Conservation (phyloP, 2,888 invertebrate species). For the Cremastinae sp. region DNA sequence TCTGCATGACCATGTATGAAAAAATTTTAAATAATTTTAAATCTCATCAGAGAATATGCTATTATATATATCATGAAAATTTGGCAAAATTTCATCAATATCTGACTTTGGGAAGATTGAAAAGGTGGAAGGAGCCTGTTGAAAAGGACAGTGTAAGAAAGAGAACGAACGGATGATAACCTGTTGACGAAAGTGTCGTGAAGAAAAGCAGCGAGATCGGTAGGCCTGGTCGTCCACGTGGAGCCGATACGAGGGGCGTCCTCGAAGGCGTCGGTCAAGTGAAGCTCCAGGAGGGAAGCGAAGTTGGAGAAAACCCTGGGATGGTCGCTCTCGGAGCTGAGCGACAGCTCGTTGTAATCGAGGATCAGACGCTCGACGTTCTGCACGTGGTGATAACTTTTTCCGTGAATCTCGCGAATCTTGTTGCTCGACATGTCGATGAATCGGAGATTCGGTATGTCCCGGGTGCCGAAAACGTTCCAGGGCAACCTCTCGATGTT, state of each 20-base stretch:
- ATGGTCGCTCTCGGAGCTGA: slow-evolving; percentile 84
- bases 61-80: no score
- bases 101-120: no score
- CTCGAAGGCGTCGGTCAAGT: slow-evolving; percentile 88
- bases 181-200: slow-evolving; percentile 87
- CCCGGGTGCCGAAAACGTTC: slow-evolving; percentile 87
- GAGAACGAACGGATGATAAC: slow-evolving; percentile 58
- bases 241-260: slow-evolving; percentile 82
- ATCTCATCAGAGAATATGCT: no score
- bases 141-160: background rate
- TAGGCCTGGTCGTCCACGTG: slow-evolving; percentile 42
- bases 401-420: slow-evolving; percentile 87
- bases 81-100: no score
- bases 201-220: slow-evolving; percentile 84
- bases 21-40: no score
- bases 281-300: slow-evolving; percentile 85
- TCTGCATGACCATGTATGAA: no score
- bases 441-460: slow-evolving; percentile 83
- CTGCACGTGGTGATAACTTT: slow-evolving; percentile 88
- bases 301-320: slow-evolving; percentile 87
- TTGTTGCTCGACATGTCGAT: slow-evolving; percentile 89
- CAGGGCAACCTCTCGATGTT: slow-evolving; percentile 84
- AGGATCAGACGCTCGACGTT: slow-evolving; percentile 86
- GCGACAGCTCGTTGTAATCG: slow-evolving; percentile 87
- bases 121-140: no score